Base-by-base conservation (phyloP, 1,140 invertebrate genomes). In the Manduca sexta region DNA sequence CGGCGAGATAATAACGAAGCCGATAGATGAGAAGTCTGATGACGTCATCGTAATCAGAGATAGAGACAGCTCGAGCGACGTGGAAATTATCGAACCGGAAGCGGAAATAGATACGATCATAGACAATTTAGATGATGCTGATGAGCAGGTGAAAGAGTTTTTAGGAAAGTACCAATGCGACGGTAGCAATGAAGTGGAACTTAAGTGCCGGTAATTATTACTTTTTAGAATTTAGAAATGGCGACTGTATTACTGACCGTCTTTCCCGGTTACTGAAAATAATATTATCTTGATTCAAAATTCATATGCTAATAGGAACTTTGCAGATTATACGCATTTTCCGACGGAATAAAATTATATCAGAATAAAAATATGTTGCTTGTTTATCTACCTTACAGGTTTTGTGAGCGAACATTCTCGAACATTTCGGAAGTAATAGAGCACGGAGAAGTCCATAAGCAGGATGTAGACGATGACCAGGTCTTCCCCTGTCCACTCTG, bases 131-230 rank as follows among this genome's bases (percentile, higher is more conserved):
- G 81, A 84, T 6, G 74, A 81, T 8, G 72, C 68, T 1, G 78
- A 84, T 62, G 81, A 84, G 30, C 64, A 71, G 8, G 69, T 84
- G 1, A 81, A 80, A 34, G 69, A 72, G 46, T 84, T 84, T 69
- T 56, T 84, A 33, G 81, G 74, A 26, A 83, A 74, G 51, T 81
- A 80, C 45, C 67, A 79, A 15, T 52, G 41, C 35, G 65, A 67
- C 48, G 33, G 33, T 17, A 58, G 45, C 31, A 54, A 64, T 29
- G 34, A 50, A 17, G 56, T 41, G 10, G 79, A 83, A 47, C 58
- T 83, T 7, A 83, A 80, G 55, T 84, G 81, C 70, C 71, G 81
- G 81, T 84, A 44, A 44, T 31, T 31, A 45, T 7, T 34, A 15
- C 8, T 33, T 34, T n/a, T 7, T 37, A 4, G 17, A 44, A n/a